Percentiles rank a stretch among this genome's conserved stretches.
Conservation (phyloP, 2,113 vertebrate genomes). For the Tetrao urogallus region DNA sequence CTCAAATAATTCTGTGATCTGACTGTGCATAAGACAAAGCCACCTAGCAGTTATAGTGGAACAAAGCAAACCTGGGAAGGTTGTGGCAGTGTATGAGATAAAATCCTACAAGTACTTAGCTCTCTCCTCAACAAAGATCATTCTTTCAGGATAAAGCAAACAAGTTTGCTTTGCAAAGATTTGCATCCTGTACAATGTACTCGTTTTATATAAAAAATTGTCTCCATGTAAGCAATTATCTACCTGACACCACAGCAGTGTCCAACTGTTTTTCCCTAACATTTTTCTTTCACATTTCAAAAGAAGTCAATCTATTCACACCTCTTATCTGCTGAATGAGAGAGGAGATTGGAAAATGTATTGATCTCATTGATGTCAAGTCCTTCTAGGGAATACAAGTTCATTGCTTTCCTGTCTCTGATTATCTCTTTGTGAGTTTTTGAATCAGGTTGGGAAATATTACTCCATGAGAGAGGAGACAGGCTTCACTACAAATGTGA, state of each 20-base stretch:
- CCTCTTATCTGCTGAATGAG: not conserved
- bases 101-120: not conserved
- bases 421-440: not conserved
- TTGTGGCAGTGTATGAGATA: not conserved
- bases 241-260: not conserved
- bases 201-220: not conserved
- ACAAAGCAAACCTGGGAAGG: not conserved
- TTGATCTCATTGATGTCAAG: not conserved
- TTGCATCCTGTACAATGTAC: not conserved
- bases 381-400: constrained; percentile 5
- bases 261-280: not conserved
- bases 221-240: not conserved
- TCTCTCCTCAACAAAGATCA: not conserved
- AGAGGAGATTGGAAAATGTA: not conserved
- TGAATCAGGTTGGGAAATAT: not conserved
- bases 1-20: not conserved
- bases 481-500: not conserved
- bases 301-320: not conserved
- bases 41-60: not conserved
- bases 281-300: not conserved
- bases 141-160: not conserved
- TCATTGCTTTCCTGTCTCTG: constrained; percentile 5
- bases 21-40: not conserved
- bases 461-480: not conserved
- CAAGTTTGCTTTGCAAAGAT: not conserved